Evolutionary conservation across 1,140 invertebrate genomes (phyloP).

Genomic region (Magallana gigas): DNA sequence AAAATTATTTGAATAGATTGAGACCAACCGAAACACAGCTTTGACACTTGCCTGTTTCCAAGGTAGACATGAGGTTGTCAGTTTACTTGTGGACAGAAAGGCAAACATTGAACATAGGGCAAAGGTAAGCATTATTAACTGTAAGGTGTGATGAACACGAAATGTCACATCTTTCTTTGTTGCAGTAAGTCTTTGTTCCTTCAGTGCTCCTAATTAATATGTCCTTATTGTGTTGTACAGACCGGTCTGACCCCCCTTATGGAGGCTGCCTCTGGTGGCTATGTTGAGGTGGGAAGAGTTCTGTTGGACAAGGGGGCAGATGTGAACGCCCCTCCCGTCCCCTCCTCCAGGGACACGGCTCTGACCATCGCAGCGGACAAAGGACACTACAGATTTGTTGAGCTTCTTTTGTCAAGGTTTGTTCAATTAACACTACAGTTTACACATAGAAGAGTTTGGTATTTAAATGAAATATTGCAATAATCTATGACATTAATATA

Average conservation of each 20-base stretch:
- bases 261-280: slow-evolving; percentile 99
- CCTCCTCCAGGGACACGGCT: slow-evolving; percentile 97
- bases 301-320: slow-evolving; percentile 97
- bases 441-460: too few species aligned
- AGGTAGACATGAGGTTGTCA: slow-evolving; percentile 98
- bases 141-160: background rate
- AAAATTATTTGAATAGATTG: slow-evolving; percentile 87
- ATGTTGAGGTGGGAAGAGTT: slow-evolving; percentile 98
- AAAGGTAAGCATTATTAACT: slow-evolving; percentile 84
- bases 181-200: too few species aligned
- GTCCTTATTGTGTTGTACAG: slow-evolving; percentile 77
- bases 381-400: slow-evolving; percentile 98
- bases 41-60: slow-evolving; percentile 99
- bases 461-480: too few species aligned
- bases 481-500: too few species aligned
- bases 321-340: slow-evolving; percentile 98
- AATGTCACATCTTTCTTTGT: too few species aligned
- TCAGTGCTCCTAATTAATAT: background rate
- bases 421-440: background rate
- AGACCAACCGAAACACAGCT: slow-evolving; percentile 99
- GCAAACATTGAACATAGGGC: slow-evolving; percentile 99
- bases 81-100: slow-evolving; percentile 95
- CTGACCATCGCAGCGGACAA: slow-evolving; percentile 99
- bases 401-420: slow-evolving; percentile 83
- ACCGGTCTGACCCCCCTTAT: slow-evolving; percentile 98